Conservation (phyloP, 2,888 invertebrate species). For the Choreutis nemorana region DNA sequence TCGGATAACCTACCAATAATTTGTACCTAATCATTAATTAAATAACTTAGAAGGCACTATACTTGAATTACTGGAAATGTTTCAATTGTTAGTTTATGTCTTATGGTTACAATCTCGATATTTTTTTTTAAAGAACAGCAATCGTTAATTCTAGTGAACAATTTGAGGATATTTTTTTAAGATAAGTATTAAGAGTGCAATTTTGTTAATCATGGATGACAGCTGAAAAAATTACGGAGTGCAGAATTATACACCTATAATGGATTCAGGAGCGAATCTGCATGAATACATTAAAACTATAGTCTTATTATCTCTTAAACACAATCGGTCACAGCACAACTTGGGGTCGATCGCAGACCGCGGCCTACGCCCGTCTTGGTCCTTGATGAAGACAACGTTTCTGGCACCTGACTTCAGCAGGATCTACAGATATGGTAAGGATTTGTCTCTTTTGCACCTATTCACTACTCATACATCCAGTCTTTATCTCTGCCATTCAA, state of each 20-base stretch:
- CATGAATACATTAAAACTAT: conserved; percentile 15
- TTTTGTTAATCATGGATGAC: too few species aligned
- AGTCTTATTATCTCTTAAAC: conserved; percentile 40
- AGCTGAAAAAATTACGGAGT: too few species aligned
- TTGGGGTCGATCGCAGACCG: conserved; percentile 15
- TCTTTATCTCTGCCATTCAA: conserved; percentile 40
- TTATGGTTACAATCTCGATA: too few species aligned
- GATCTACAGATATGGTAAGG: conserved; percentile 55
- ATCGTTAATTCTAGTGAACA: too few species aligned
- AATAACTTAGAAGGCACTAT: conserved; percentile 57
- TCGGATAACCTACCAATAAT: too few species aligned
- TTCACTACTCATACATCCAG: conserved; percentile 44
- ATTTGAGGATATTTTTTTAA: too few species aligned
- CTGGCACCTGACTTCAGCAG: conserved; percentile 23
- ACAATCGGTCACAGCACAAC: conserved; percentile 35
- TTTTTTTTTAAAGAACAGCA: too few species aligned
- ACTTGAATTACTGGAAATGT: conserved; percentile 34
- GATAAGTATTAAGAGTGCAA: too few species aligned
- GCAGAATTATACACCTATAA: conserved; percentile 17
- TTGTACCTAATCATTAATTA: conserved; percentile 13
- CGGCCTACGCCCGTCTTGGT: conserved; percentile 30
- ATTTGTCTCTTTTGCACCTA: conserved; percentile 31
- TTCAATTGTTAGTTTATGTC: conserved; percentile 14
- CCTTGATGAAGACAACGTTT: conserved; percentile 37
- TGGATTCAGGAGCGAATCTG: conserved; percentile 2